Percentiles rank a stretch among this genome's conserved stretches.
phyloP scores from a whole-genome alignment of 2,888 invertebrate genomes.

The Leptopilina myrica region DNA sequence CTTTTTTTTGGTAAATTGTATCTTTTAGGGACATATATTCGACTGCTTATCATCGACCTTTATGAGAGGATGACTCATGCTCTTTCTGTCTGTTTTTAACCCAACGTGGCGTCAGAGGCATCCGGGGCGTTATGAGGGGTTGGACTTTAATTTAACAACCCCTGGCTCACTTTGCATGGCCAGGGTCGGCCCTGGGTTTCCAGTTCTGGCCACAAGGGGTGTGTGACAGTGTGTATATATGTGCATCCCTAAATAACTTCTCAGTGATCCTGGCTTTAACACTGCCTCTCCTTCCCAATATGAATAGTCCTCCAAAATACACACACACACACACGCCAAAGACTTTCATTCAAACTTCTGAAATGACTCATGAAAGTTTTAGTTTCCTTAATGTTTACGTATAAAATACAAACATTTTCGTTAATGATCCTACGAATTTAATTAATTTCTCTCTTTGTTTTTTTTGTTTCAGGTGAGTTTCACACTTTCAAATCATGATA shows the following conservation, averaged over 20 bases:
- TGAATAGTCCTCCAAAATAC: slow-evolving; percentile 58
- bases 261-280: slow-evolving; percentile 61
- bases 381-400: background rate
- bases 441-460: background rate
- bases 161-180: slow-evolving; percentile 73
- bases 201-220: slow-evolving; percentile 67
- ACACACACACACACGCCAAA: background rate
- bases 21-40: background rate
- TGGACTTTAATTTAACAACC: slow-evolving; percentile 75
- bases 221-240: slow-evolving; percentile 40
- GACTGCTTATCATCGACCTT: slow-evolving; percentile 7
- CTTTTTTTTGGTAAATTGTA: too few relatives aligned
- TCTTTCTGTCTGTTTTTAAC: slow-evolving; percentile 73
- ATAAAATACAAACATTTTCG: background rate
- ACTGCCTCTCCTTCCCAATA: slow-evolving; percentile 56
- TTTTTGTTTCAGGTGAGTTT: slow-evolving; percentile 39
- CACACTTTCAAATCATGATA: background rate
- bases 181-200: slow-evolving; percentile 62
- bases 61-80: slow-evolving; percentile 61
- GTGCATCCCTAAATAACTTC: slow-evolving; percentile 60
- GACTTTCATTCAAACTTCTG: slow-evolving; percentile 4
- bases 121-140: slow-evolving; percentile 72
- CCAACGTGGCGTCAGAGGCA: slow-evolving; percentile 68
- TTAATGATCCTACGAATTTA: background rate
- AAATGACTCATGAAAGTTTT: slow-evolving; percentile 15